Conservation (phyloP, 2,888 invertebrate genomes). For the Geophilus truncorum region DNA sequence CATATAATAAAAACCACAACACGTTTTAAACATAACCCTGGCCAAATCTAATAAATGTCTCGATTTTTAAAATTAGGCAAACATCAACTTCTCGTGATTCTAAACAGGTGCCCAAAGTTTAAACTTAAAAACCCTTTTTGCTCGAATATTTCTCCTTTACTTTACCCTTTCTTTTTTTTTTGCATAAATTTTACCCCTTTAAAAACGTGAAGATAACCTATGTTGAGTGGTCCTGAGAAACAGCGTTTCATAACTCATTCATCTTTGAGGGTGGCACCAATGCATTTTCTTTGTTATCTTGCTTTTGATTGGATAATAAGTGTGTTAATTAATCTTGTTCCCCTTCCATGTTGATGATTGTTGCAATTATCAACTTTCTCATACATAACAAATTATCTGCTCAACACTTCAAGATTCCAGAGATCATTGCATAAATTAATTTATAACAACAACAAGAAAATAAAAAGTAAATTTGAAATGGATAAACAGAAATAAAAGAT, state of each 20-base stretch:
- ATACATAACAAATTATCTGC: background rate
- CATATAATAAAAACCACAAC: no score
- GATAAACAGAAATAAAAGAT: background rate
- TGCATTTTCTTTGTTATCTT: slow-evolving; percentile 9
- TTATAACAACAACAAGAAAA: background rate
- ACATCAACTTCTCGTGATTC: no score
- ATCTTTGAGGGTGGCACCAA: slow-evolving; percentile 1
- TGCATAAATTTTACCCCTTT: background rate
- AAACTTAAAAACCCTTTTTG: background rate
- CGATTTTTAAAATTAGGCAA: no score
- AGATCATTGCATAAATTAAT: background rate
- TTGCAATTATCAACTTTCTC: background rate
- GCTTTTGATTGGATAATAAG: background rate
- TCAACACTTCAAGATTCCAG: background rate
- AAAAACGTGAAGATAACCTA: background rate
- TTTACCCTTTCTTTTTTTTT: background rate
- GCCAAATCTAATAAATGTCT: no score
- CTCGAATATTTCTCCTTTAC: background rate
- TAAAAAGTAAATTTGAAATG: background rate
- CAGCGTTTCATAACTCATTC: background rate
- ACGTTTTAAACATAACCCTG: no score
- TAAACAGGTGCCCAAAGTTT: no score
- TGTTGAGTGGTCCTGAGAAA: slow-evolving; percentile 10
- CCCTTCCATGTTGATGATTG: background rate
- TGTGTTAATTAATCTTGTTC: slow-evolving; percentile 11